Evolutionary conservation across 2,888 invertebrate species (phyloP), one percentile per base, ranked within the genome.

Genomic region (Eupithecia subumbrata): DNA sequence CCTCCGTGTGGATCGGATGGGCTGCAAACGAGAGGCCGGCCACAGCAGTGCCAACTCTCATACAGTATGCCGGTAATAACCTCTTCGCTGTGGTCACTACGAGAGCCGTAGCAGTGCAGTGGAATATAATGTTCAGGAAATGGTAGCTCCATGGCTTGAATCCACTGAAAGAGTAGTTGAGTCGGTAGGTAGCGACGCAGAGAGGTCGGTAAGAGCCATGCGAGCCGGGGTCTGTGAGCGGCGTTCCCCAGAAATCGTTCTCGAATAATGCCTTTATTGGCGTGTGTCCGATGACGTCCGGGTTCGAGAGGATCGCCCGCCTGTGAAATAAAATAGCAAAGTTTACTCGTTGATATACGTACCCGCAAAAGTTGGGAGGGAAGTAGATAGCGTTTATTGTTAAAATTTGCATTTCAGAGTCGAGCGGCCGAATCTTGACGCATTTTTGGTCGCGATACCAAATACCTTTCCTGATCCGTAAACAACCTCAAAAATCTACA

Each of bases 191-290:
- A 80, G 98, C 96, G 81, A 98, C 98, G 90, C 98, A 98, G 84
- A 99, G 95, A 71, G 99, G 99, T 52, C 99, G 96, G 95, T 99
- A 99, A 74, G 99, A 99, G 87, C 99, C 99, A 95, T 99, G 99
- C 18, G 99, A 99, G 72, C 99, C 99, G 80, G 97, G 96, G 94
- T 98, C 98, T 83, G 96, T 96, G 85, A 99, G 95, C 76, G 99
- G 98, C 64, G 99, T 99, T 71, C 99, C 99, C 99, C 99, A 99
- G 95, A 99, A 99, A 95, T 99, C 99, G 95, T 99, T 97, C 90
- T 96, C 96, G 88, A 99, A 96, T 84, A 99, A 96, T 83, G 97
- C 96, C 84, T 96, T 96, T 96, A 98, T 96, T 76, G 98, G 97
- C 78, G 98, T 97, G 84, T 96, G 97, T 79, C 98, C 97, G 85